A percentile compares a stretch with the other conserved stretches of the same genome.
These are phyloP conservation scores for Pseudorectes ferrugineus DNA, from an alignment of 2,113 vertebrate species.

Conservation along the genomic window DNA sequence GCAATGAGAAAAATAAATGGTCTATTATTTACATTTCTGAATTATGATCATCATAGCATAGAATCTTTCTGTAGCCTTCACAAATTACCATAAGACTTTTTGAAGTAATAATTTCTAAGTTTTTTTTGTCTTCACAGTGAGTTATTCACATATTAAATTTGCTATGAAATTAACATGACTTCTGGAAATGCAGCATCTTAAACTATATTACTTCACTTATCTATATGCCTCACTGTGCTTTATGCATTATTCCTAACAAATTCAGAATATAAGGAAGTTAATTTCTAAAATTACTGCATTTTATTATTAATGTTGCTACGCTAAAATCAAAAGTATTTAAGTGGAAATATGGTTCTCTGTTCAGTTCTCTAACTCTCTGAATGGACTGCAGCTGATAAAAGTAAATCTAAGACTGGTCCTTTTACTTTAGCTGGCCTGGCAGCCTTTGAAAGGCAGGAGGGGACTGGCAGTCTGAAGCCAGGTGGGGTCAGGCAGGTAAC, in stretches of 20 bases:
- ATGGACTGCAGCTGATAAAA: background rate
- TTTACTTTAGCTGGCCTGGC: background rate
- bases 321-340: background rate
- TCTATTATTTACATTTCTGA: conserved; percentile 12
- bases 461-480: background rate
- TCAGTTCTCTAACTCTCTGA: background rate
- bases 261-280: conserved; percentile 7
- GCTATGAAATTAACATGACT: conserved; percentile 27
- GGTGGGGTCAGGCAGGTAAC: background rate
- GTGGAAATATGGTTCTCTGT: background rate
- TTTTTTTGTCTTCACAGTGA: conserved; percentile 11
- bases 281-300: conserved; percentile 31
- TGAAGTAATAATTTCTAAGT: conserved; percentile 4
- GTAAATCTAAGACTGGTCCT: background rate
- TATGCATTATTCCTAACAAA: conserved; percentile 47
- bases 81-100: background rate
- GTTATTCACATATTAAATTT: conserved; percentile 56
- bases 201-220: conserved; percentile 36
- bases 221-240: conserved; percentile 10
- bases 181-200: conserved; percentile 40
- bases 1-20: conserved; percentile 23
- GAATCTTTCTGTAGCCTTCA: background rate
- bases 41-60: background rate
- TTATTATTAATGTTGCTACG: conserved; percentile 32
- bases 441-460: background rate